Percentiles rank a stretch among this genome's conserved stretches.
These are phyloP conservation scores for Phymastichus coffea DNA, from an alignment of 1,140 invertebrate species.

Conservation along the genomic window DNA sequence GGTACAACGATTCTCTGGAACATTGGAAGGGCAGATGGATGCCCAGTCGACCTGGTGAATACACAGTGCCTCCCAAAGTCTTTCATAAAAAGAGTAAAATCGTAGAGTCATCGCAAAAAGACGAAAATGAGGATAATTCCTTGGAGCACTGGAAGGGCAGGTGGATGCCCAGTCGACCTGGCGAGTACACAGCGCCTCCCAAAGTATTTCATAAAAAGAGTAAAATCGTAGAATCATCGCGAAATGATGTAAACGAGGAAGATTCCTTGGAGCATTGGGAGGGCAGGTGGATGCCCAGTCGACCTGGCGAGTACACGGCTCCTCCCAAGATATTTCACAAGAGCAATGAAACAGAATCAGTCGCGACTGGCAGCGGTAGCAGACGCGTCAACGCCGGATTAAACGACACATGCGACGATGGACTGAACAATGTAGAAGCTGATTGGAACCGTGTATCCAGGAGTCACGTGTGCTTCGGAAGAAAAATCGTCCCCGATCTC, in stretches of 20 bases:
- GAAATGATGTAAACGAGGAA: no score
- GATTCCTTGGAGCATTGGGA: slow-evolving; percentile 40
- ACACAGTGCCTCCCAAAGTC: slow-evolving; percentile 40
- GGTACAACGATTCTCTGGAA: no score
- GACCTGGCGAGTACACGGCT: slow-evolving; percentile 36
- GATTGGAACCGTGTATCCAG: slow-evolving; percentile 71
- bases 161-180: slow-evolving; percentile 46
- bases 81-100: no score
- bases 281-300: slow-evolving; percentile 48
- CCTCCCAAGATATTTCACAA: slow-evolving; percentile 37
- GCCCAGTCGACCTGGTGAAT: slow-evolving; percentile 39
- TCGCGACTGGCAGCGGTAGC: no score
- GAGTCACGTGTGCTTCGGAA: slow-evolving; percentile 67
- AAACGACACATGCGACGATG: slow-evolving; percentile 70
- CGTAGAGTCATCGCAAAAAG: no score
- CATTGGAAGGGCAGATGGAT: slow-evolving; percentile 49
- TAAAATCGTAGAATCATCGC: neutral
- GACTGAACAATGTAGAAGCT: slow-evolving; percentile 66
- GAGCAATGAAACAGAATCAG: neutral
- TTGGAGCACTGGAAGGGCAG: slow-evolving; percentile 45
- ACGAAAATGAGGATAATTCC: no score
- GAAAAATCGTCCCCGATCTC: slow-evolving; percentile 54
- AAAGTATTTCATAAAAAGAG: slow-evolving; percentile 35
- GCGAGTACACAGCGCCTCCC: slow-evolving; percentile 42
- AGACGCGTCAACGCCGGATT: no score